Evolutionary conservation across 2,888 invertebrate species (phyloP), one percentile per base, ranked within the genome.

Genomic region (Leistus spinibarbis): DNA sequence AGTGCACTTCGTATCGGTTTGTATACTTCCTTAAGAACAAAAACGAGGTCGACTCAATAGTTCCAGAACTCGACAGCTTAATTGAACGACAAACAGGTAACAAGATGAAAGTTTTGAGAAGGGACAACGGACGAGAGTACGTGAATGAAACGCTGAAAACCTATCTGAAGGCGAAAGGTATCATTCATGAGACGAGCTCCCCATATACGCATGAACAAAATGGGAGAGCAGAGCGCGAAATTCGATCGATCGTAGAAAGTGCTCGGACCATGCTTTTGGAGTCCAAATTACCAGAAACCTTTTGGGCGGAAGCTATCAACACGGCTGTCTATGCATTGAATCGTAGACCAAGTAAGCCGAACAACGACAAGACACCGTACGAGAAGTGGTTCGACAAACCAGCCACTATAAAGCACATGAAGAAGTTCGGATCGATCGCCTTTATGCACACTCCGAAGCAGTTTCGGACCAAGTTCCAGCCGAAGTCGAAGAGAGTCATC

Each of bases 281-380:
- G 23, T 77, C 78, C 16, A 69, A 79, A 10, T 57, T 83, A 57
- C 79, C 78, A 1, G 71, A 78, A 13, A 22, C 66, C 16, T 77
- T 81, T 40, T 84, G 83, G 83, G 81, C 80, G 19, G 82, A 84
- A 76, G 83, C 82, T 23, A 79, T 80, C 4, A 75, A 75, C 13
- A 80, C 80, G 20, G 79, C 80, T 54, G 78, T 74, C 22, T 82
- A 81, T 76, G 23, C 81, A 16, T 63, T 79, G 13, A 83, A 83
- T 66, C 65, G 80, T 64, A 77, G 16, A n/a, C 16, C 17, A 16
- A 16, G 19, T 16, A 57, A 57, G 16, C 57, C n/a, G 5, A 16
- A n/a, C n/a, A 17, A 3, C 16, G 20, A 57, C n/a, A 17, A 9
- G 17, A 67, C 67, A 3, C 67, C 53, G 10, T 20, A 54, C 13